These are phyloP conservation scores for Dendropsophus ebraccatus DNA, from an alignment of 2,113 vertebrate species.

Conservation along the genomic window DNA sequence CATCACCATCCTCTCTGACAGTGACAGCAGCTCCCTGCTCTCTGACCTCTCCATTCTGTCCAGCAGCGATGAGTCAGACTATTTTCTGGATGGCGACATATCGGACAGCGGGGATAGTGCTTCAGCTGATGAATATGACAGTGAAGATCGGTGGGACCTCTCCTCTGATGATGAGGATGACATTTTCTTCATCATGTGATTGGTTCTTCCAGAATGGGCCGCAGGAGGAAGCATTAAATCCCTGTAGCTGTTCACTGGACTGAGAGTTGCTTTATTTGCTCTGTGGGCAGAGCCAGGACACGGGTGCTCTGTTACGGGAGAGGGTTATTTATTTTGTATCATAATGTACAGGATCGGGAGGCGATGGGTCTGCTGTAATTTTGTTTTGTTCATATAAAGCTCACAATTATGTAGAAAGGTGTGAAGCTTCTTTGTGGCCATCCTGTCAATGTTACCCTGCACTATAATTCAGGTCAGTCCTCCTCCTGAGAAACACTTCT, in stretches of 20 bases:
- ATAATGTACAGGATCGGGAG: neutral
- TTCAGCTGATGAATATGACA: neutral
- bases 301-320: neutral
- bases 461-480: too few relatives aligned
- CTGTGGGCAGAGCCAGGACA: neutral
- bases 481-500: too few relatives aligned
- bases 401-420: neutral
- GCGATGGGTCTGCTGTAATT: neutral
- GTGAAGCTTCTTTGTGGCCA: neutral
- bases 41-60: neutral
- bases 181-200: neutral
- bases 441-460: too few relatives aligned
- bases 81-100: neutral
- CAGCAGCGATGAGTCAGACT: neutral
- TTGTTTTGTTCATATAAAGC: neutral
- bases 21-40: constrained; percentile 11
- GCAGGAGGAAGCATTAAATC: neutral
- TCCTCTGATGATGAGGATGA: neutral
- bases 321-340: constrained; percentile 4
- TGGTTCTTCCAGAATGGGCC: neutral
- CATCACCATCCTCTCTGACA: neutral
- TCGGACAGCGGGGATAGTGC: neutral
- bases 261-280: neutral
- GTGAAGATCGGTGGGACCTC: neutral
- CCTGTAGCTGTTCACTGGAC: neutral